Conservation (phyloP, 2,113 vertebrate species). For the Platysternon megacephalum region DNA sequence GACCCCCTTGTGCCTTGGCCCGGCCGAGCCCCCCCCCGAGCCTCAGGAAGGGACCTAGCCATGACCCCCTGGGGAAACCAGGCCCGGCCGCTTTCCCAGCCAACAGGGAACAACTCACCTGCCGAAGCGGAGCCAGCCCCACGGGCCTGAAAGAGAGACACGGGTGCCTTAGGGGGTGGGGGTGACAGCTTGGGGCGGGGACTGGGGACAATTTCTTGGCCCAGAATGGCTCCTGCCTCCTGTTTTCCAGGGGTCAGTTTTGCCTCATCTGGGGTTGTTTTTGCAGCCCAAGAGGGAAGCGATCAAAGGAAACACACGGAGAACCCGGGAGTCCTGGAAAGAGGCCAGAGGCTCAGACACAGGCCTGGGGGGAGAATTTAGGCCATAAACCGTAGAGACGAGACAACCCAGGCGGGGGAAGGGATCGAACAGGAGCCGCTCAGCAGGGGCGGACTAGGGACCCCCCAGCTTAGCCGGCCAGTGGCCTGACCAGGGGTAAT, state of each 20-base stretch:
- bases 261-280: background rate
- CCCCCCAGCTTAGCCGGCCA: background rate
- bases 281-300: background rate
- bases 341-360: background rate
- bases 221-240: background rate
- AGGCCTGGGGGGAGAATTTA: too few species aligned
- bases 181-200: conserved; percentile 32
- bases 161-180: background rate
- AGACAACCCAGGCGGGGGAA: too few species aligned
- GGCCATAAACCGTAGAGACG: too few species aligned
- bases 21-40: background rate
- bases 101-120: conserved; percentile 38
- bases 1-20: background rate
- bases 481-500: background rate
- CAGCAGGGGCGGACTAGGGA: too few species aligned
- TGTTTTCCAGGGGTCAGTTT: background rate
- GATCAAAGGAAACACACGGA: background rate
- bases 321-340: background rate
- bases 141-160: background rate
- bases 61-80: background rate
- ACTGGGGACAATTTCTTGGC: background rate
- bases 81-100: background rate
- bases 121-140: background rate
- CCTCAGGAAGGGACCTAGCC: background rate
- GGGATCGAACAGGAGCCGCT: too few species aligned